Evolutionary conservation across 1,140 invertebrate species (phyloP), one percentile per base, ranked within the genome.

Genomic region (Camponotus vicinus): DNA sequence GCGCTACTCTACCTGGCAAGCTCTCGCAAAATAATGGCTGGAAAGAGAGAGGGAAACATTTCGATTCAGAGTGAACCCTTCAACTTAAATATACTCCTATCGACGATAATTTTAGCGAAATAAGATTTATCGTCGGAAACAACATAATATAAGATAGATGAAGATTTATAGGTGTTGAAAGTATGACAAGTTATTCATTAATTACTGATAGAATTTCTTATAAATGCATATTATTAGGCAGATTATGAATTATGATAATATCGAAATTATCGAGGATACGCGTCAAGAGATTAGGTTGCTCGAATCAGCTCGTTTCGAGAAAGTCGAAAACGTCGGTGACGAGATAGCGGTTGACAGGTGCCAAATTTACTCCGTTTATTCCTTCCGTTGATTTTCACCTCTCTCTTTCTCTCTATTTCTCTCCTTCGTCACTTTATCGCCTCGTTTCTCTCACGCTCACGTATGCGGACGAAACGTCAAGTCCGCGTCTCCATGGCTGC

Each of bases 261-360:
- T 64, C 13, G 27, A 34, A 15, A 64, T 34, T 64, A 18, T 18
- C 13, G 11, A 63, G 11, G 32, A 15, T 27, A 27, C 5, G 7
- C 5, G 27, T 61, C 11, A 49, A 52, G 49, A 21, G 21, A 21
- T 21, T 21, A 52, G 15, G 37, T 27, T 27, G 1, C 9, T 40
- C 3, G 37, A 34, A 37, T 34, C 27, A 27, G 61, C 63, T 87
- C 52, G 27, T 21, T 55, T 66, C 27, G 57, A 52, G 32, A 52
- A 69, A 59, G 49, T 64, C 79, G 64, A 87, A 83, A 88, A 49
- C 40, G 49, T 82, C 42, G 76, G 52, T 69, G 76, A 79, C 49
- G 27, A 59, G 76, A 86, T 40, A 69, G 75, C 52, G 64, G 21
- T 15, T 55, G 18, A 88, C 92, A 93, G 92, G 92, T 93, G 93